Evolutionary conservation across 2,797 vertebrate genomes (phyloP).

Genomic region (Amblyopsis hoosieri): DNA sequence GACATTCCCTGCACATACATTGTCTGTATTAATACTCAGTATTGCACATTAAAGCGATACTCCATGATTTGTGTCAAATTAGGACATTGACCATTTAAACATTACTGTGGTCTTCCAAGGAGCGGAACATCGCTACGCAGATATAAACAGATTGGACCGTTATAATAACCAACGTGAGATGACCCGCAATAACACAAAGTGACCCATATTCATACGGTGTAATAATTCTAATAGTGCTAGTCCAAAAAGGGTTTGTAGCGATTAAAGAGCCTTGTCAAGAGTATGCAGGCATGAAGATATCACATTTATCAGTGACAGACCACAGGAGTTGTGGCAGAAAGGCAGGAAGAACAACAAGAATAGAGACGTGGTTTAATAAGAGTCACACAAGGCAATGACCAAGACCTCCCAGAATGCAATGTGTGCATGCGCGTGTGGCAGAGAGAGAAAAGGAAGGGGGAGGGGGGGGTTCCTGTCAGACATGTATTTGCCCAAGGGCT

Average conservation of each 20-base stretch:
- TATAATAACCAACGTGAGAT: no score
- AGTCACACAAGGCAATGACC: constrained; percentile 31
- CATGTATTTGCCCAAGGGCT: constrained; percentile 61
- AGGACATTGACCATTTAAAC: no score
- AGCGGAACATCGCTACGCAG: no score
- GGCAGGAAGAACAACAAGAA: constrained; percentile 12
- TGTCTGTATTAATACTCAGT: not conserved
- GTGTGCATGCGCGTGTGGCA: constrained; percentile 5
- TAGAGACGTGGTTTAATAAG: constrained; percentile 14
- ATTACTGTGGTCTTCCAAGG: no score
- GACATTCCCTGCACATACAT: constrained; percentile 7
- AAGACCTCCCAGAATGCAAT: constrained; percentile 70
- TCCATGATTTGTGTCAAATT: no score
- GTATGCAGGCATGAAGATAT: constrained; percentile 17
- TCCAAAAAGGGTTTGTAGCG: constrained; percentile 28
- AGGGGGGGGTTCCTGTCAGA: constrained; percentile 48
- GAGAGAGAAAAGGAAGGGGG: constrained; percentile 23
- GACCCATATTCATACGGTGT: constrained; percentile 12
- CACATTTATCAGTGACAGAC: not conserved
- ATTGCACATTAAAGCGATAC: not conserved
- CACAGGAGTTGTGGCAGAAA: constrained; percentile 14
- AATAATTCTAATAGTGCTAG: constrained; percentile 7
- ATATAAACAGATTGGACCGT: no score
- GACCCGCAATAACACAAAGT: not conserved
- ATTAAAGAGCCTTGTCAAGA: constrained; percentile 43